phyloP scores from a whole-genome alignment of 2,113 vertebrate genomes.

The Tragelaphus buxtoni region DNA sequence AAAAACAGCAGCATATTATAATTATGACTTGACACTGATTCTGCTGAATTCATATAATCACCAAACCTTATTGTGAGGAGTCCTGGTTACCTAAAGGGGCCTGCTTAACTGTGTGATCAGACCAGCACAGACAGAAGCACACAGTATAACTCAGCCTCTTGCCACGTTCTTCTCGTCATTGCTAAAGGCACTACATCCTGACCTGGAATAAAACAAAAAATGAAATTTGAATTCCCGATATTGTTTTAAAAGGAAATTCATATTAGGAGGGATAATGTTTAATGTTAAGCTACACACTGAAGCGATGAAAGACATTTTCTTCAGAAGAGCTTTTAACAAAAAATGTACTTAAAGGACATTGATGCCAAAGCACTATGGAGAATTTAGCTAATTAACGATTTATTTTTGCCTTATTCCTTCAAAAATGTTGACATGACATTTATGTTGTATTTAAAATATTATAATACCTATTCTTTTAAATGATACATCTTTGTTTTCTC shows the following conservation, averaged over 20 bases:
- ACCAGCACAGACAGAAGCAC: constrained; percentile 7
- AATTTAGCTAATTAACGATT: neutral
- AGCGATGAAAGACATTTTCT: neutral
- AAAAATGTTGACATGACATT: neutral
- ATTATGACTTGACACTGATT: neutral
- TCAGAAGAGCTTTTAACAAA: neutral
- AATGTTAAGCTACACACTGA: neutral
- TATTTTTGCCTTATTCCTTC: neutral
- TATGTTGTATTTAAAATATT: neutral
- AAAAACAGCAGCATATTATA: constrained; percentile 8
- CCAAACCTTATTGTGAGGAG: neutral
- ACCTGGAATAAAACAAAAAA: constrained; percentile 15
- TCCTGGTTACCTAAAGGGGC: neutral
- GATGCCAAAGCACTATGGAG: neutral
- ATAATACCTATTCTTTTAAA: neutral
- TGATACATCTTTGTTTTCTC: neutral
- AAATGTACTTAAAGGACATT: neutral
- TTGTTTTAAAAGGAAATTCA: neutral
- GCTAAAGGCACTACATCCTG: neutral
- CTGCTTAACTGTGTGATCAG: neutral
- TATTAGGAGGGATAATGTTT: constrained; percentile 5
- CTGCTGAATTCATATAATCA: constrained; percentile 18
- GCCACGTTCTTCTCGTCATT: constrained; percentile 49
- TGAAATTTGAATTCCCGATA: constrained; percentile 20
- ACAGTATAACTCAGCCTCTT: neutral